Evolutionary conservation across 92 coral and sea anemone genomes (phyloP), one percentile per base, ranked within the genome.

Genomic region (Heteractis magnifica): DNA sequence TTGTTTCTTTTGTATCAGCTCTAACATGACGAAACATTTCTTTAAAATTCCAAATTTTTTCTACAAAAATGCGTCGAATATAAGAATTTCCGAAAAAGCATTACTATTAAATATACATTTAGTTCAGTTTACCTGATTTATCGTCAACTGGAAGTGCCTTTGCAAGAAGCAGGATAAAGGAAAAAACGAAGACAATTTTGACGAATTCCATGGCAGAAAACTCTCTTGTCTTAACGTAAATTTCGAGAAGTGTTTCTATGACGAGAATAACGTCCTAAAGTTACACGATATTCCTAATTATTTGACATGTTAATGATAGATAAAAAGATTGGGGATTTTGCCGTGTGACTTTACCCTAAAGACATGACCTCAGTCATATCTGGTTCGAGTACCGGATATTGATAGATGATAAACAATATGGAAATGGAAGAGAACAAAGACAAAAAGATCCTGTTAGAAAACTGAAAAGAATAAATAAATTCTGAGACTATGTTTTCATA

Each of bases 221-320:
- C 10, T 68, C 73, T 26, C 2, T 68, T 68, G 5, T 68, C 73
- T 13, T 4, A 68, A 9, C 4, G 13, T 21, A 26, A 68, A 12
- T 13, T 68, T 20, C 73, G 49, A 20, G 73, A 68, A 68, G 10
- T 68, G 73, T 68, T 68, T 68, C 23, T 23, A 3, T 15, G 21
- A 50, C 73, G 73, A 68, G 73, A 6, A 68, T 68, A 15, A 10
- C 13, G 44, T 8, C 3, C 44, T 23, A 68, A 20, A 23, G 73
- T 68, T 68, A 68, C 49, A 7, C 12, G 73, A 20, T 68, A 68
- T 23, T 23, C 23, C 49, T 68, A 68, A 68, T 20, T 7, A 68
- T 68, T 68, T 68, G 73, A 68, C 73, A 68, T 68, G 6, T 68
- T 68, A 68, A 68, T 68, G 73, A 68, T 68, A 19, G 73, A 68